These are phyloP conservation scores for Gorsachius goisagi DNA, from an alignment of 2,113 vertebrate genomes.

Conservation along the genomic window DNA sequence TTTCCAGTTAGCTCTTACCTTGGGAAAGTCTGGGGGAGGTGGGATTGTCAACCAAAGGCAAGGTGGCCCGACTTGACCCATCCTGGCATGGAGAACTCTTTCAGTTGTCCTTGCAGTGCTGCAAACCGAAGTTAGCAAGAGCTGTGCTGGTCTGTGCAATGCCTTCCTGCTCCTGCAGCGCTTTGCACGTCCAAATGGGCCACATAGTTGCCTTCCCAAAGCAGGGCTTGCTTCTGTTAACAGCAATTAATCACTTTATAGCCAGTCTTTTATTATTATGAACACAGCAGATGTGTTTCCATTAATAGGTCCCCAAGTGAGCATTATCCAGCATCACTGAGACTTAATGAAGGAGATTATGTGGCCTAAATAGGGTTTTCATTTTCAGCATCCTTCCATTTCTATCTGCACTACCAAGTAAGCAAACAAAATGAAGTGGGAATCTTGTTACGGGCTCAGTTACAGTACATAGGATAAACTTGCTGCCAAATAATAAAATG, in stretches of 20 bases:
- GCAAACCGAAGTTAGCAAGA: background rate
- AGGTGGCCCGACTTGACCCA: background rate
- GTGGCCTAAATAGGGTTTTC: constrained; percentile 38
- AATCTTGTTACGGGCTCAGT: constrained; percentile 8
- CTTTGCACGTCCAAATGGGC: background rate
- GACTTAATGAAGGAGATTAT: constrained; percentile 55
- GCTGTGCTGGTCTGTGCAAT: background rate
- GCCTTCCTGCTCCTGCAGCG: background rate
- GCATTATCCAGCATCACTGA: constrained; percentile 13
- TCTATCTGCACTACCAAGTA: background rate
- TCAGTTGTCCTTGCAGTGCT: background rate
- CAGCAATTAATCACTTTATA: constrained; percentile 46
- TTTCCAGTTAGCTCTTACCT: background rate
- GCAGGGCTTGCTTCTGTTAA: constrained; percentile 15
- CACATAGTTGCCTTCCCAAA: background rate
- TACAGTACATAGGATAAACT: constrained; percentile 45
- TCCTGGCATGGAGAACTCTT: background rate
- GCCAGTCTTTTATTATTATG: constrained; percentile 10
- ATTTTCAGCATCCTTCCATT: constrained; percentile 2
- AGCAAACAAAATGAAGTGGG: constrained; percentile 37
- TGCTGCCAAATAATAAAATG: constrained; percentile 39
- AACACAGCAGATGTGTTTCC: constrained; percentile 51
- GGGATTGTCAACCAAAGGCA: background rate
- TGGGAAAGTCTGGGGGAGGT: background rate
- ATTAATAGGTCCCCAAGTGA: constrained; percentile 51